Percentiles rank a stretch among this genome's conserved stretches.
These are phyloP conservation scores for Brachynemurus nebulosus DNA, from an alignment of 2,888 invertebrate genomes.

Conservation along the genomic window DNA sequence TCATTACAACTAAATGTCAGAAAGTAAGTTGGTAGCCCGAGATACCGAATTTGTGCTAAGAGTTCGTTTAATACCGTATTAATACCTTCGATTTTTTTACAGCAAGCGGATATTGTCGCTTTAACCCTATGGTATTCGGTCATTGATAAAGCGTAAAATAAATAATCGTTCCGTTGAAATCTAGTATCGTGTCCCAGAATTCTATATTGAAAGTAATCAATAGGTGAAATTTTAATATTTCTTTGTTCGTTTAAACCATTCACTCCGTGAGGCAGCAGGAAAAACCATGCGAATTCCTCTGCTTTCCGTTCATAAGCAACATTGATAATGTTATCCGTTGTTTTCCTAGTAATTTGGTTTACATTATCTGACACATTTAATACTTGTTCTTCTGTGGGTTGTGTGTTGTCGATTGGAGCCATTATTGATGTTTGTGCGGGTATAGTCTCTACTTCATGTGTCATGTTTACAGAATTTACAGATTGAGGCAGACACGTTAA, in stretches of 20 bases:
- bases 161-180: constrained; percentile 18
- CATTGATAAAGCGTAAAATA: constrained; percentile 19
- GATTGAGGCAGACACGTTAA: neutral
- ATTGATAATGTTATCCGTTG: constrained; percentile 21
- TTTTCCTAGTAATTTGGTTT: constrained; percentile 17
- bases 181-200: constrained; percentile 17
- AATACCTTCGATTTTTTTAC: constrained; percentile 11
- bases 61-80: constrained; percentile 15
- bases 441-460: neutral
- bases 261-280: constrained; percentile 20
- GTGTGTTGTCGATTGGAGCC: constrained; percentile 15
- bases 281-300: constrained; percentile 22
- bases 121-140: constrained; percentile 16
- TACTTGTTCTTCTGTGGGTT: constrained; percentile 17
- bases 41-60: constrained; percentile 16
- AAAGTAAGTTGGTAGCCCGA: constrained; percentile 20
- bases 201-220: constrained; percentile 19
- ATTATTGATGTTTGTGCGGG: constrained; percentile 16
- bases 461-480: neutral
- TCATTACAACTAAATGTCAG: constrained; percentile 17
- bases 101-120: constrained; percentile 16
- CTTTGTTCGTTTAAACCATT: constrained; percentile 19
- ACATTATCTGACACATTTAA: constrained; percentile 14
- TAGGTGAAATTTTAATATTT: neutral
- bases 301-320: constrained; percentile 18